Evolutionary conservation across 2,113 vertebrate species (phyloP).

Genomic region (Ahaetulla prasina): DNA sequence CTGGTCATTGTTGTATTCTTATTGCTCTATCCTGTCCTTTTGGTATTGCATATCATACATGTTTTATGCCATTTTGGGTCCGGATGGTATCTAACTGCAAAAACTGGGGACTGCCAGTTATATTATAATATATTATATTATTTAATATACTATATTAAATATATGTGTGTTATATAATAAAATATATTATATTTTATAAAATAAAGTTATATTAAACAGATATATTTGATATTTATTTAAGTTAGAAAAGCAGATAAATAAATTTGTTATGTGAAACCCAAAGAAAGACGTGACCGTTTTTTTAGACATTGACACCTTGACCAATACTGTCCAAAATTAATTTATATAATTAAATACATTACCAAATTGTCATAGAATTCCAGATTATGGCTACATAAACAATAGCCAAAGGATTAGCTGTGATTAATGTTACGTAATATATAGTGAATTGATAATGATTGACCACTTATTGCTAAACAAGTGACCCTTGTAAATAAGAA

Average conservation of each 20-base stretch:
- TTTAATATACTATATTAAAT: no score
- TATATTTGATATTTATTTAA: neutral
- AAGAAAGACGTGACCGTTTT: constrained; percentile 3
- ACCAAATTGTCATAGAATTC: constrained; percentile 51
- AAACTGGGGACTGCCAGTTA: neutral
- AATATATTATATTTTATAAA: no score
- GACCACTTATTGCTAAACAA: constrained; percentile 55
- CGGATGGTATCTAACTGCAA: neutral
- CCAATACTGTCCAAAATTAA: constrained; percentile 57
- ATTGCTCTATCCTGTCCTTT: neutral
- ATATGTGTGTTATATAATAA: no score
- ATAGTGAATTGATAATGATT: constrained; percentile 62
- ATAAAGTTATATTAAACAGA: neutral
- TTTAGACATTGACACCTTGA: constrained; percentile 40
- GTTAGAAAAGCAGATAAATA: neutral
- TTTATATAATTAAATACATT: constrained; percentile 63
- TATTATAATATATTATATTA: no score
- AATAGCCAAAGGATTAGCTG: constrained; percentile 53
- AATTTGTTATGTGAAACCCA: neutral
- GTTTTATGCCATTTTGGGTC: neutral
- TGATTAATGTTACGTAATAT: constrained; percentile 56
- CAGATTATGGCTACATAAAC: constrained; percentile 55
- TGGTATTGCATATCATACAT: neutral
- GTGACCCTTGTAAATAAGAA: constrained; percentile 60
- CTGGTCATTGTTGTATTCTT: neutral